These are phyloP conservation scores for Neoarius graeffei DNA, from an alignment of 2,113 vertebrate species.

Conservation along the genomic window DNA sequence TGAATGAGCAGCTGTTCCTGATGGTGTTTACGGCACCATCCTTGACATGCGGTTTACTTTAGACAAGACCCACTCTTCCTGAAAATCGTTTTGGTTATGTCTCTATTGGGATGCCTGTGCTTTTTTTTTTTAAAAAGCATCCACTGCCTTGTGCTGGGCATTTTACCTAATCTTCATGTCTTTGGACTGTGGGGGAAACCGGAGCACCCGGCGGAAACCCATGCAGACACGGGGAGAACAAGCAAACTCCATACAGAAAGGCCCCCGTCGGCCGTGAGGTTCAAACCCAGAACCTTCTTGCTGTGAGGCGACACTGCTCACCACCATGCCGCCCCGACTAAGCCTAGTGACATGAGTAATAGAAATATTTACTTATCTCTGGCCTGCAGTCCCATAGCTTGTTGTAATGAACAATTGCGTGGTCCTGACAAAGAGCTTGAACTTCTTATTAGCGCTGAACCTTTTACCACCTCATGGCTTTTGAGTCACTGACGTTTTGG, in stretches of 20 bases:
- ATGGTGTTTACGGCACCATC: not conserved
- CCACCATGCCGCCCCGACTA: not conserved
- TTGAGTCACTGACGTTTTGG: not conserved
- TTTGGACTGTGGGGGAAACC: no score
- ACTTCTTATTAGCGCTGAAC: not conserved
- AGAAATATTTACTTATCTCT: not conserved
- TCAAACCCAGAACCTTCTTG: no score
- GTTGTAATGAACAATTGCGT: not conserved
- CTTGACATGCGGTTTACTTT: not conserved
- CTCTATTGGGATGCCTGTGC: not conserved
- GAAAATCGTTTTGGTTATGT: not conserved
- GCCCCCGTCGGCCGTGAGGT: no score
- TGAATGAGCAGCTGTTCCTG: not conserved
- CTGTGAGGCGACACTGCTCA: no score
- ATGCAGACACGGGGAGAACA: no score
- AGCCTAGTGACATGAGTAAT: not conserved
- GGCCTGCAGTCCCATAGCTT: not conserved
- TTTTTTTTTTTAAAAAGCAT: no score
- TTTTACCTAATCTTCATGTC: no score
- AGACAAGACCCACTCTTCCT: not conserved
- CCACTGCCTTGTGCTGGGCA: no score
- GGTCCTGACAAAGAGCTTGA: not conserved
- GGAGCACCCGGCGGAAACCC: no score
- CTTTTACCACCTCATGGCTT: conserved; percentile 16
- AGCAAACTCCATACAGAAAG: no score